Conservation (phyloP, 2,888 invertebrate species). For the Hipparchia sbordonii region DNA sequence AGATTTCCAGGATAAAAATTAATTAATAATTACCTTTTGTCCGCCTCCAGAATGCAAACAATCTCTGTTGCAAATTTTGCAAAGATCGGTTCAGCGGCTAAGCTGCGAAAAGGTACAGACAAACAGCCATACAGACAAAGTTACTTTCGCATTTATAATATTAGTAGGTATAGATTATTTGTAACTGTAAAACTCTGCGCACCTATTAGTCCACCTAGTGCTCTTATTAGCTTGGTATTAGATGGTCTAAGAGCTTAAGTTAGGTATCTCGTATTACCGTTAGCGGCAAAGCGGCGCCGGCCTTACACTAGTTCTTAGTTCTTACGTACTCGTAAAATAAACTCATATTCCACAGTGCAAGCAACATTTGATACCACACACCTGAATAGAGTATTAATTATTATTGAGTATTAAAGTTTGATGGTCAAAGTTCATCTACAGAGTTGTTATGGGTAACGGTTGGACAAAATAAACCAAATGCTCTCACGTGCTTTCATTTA, state of each 20-base stretch:
- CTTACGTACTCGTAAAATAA: slow-evolving; percentile 38
- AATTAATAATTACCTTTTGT: too few species aligned
- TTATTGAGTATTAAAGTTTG: background rate
- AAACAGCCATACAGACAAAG: too few species aligned
- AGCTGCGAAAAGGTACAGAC: too few species aligned
- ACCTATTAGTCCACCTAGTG: slow-evolving; percentile 37
- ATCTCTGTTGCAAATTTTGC: too few species aligned
- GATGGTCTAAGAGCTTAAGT: slow-evolving; percentile 55
- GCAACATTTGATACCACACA: slow-evolving; percentile 34
- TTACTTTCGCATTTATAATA: too few species aligned
- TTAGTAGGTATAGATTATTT: background rate
- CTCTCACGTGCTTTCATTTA: slow-evolving; percentile 11
- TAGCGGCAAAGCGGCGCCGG: slow-evolving; percentile 72
- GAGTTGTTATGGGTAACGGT: background rate
- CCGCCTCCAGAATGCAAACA: too few species aligned
- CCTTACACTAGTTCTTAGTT: slow-evolving; percentile 44
- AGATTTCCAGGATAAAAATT: too few species aligned
- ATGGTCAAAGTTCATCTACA: slow-evolving; percentile 33
- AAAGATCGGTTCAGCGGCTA: too few species aligned
- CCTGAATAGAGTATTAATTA: slow-evolving; percentile 29
- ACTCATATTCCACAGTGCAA: slow-evolving; percentile 41
- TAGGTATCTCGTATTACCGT: slow-evolving; percentile 80
- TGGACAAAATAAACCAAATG: slow-evolving; percentile 3
- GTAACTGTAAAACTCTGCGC: slow-evolving; percentile 22
- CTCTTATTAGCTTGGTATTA: slow-evolving; percentile 52